phyloP scores from a whole-genome alignment of 2,797 vertebrate species.

The Melanotaenia trifasciata region DNA sequence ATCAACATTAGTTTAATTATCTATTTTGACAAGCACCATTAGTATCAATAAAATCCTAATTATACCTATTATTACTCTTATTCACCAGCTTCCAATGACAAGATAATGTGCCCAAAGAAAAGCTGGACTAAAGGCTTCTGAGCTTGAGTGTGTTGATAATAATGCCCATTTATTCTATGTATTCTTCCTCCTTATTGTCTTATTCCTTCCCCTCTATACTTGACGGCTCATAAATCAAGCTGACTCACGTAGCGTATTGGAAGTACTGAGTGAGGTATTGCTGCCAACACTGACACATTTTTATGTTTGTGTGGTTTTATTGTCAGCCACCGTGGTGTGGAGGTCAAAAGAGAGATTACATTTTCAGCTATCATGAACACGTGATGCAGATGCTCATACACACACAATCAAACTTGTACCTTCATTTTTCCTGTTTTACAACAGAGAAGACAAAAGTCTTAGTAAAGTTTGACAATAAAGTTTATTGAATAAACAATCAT shows the following conservation, averaged over 20 bases:
- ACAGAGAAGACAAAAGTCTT: constrained; percentile 31
- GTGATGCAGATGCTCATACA: not conserved
- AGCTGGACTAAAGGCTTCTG: too few species aligned
- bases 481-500: constrained; percentile 80
- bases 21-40: too few species aligned
- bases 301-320: not conserved
- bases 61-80: too few species aligned
- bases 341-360: not conserved
- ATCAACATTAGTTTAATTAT: too few species aligned
- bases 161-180: too few species aligned
- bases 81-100: too few species aligned
- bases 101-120: too few species aligned
- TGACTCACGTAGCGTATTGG: not conserved
- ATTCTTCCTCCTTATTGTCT: not conserved
- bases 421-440: not conserved
- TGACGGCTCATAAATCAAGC: not conserved
- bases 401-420: not conserved
- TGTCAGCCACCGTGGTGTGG: not conserved
- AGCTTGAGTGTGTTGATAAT: too few species aligned
- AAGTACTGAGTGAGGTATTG: not conserved
- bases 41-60: too few species aligned
- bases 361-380: not conserved
- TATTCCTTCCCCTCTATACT: not conserved
- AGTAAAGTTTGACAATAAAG: constrained; percentile 62
- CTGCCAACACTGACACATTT: not conserved